Base-by-base conservation (phyloP, 2,797 vertebrate species). In the Enteromius afrohamiltoni region DNA sequence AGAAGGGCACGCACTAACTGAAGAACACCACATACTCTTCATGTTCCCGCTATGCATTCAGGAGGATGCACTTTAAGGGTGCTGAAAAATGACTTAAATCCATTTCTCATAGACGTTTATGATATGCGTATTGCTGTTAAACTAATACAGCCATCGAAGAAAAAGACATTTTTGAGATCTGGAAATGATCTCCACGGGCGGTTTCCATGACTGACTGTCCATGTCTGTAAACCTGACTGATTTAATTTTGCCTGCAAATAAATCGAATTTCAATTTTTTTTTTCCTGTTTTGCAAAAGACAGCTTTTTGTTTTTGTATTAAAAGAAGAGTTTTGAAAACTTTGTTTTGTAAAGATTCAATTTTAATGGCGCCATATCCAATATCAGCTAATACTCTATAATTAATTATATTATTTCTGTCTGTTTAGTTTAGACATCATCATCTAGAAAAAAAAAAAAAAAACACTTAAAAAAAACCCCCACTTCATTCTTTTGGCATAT, bases 1-100 rank as follows among this genome's bases (percentile, higher is more conserved):
- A 98, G 92, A 98, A 97, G 88, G 95, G 96, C 40, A 83, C 92
- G 5, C 96, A 97, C 55, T 96, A 90, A 92, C 87, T 5, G 0
- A 75, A 4, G 84, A 83, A 88, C 81, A 9, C 2, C 7, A 6
- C 64, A 55, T 2, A 2, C 40, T 51, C 13, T 19, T 79, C 29
- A 47, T 49, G 37, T 62, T 73, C 7, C 1, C 14, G 26, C 0
- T 49, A 21, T 37, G 14, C 62, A n/a, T 19, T 31, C 14, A 21
- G 42, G 21, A 62, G 53, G 9, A 26, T 29, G 51, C 8, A 3
- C 26, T 31, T 47, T 8, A 23, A 10, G 51, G 8, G 7, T 21
- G 6, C 19, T 55, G 3, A 75, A 1, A 1, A 49, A 31, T 26
- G 4, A 31, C 3, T 7, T 42, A 29, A 64, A 26, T 19, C 29